phyloP scores from a whole-genome alignment of 2,888 invertebrate genomes.

The Trileptium ribeirensis region DNA sequence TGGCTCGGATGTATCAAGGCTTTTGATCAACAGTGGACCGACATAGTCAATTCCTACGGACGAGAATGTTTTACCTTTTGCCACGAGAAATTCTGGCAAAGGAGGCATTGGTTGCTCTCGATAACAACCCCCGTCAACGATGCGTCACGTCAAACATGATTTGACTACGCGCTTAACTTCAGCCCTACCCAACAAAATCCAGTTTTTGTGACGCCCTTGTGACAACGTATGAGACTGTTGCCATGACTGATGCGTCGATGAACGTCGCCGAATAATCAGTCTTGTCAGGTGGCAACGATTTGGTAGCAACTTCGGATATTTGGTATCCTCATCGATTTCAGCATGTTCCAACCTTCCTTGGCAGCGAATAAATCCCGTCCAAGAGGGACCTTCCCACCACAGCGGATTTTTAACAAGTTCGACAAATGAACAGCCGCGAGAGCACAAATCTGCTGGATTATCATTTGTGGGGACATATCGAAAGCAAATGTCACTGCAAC shows the following conservation, averaged over 20 bases:
- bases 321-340: neutral
- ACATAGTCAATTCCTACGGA: neutral
- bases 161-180: neutral
- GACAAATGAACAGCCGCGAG: conserved; percentile 31
- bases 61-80: neutral
- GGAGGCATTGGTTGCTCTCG: neutral
- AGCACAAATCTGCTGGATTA: conserved; percentile 45
- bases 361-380: conserved; percentile 23
- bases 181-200: neutral
- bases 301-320: neutral
- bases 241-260: neutral
- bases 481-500: conserved; percentile 30
- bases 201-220: neutral
- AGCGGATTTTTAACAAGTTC: conserved; percentile 22
- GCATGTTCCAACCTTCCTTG: neutral
- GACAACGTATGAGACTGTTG: neutral
- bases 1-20: neutral
- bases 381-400: conserved; percentile 42
- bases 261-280: too few species aligned
- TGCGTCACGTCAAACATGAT: neutral
- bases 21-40: conserved; percentile 13
- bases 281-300: neutral
- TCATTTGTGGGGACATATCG: conserved; percentile 37
- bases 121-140: neutral
- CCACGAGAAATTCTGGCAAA: neutral